Evolutionary conservation across 2,113 vertebrate genomes (phyloP).

Genomic region (Pachyramphus minor): DNA sequence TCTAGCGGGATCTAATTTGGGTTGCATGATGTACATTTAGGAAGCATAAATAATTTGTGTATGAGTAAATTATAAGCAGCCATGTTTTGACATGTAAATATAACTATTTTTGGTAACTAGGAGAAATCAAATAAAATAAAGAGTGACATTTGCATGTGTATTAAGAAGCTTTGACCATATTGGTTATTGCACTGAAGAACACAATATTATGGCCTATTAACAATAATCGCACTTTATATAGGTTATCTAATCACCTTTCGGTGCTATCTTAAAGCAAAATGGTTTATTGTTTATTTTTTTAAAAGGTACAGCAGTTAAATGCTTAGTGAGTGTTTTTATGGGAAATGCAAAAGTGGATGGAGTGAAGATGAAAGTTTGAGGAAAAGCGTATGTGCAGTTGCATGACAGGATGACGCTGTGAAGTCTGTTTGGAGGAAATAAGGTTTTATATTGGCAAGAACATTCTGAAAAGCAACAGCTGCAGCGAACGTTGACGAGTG

Average conservation of each 20-base stretch:
- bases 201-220: conserved; percentile 71
- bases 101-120: conserved; percentile 57
- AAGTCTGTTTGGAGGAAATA: background rate
- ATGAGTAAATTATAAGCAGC: conserved; percentile 42
- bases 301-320: conserved; percentile 64
- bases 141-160: conserved; percentile 74
- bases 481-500: background rate
- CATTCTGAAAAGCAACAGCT: background rate
- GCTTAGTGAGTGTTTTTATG: conserved; percentile 55
- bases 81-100: conserved; percentile 68
- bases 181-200: conserved; percentile 84
- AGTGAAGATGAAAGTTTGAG: conserved; percentile 22
- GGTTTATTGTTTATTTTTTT: conserved; percentile 56
- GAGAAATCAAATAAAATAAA: conserved; percentile 23
- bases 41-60: conserved; percentile 37
- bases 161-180: conserved; percentile 76
- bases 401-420: conserved; percentile 21
- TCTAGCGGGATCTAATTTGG: conserved; percentile 38
- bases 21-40: conserved; percentile 58
- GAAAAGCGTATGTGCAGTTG: background rate
- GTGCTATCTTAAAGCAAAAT: conserved; percentile 74
- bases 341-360: conserved; percentile 18
- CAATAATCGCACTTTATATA: conserved; percentile 81
- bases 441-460: conserved; percentile 43
- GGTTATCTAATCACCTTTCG: conserved; percentile 74